Conservation (phyloP, 2,888 invertebrate species). For the Eupithecia tripunctaria region DNA sequence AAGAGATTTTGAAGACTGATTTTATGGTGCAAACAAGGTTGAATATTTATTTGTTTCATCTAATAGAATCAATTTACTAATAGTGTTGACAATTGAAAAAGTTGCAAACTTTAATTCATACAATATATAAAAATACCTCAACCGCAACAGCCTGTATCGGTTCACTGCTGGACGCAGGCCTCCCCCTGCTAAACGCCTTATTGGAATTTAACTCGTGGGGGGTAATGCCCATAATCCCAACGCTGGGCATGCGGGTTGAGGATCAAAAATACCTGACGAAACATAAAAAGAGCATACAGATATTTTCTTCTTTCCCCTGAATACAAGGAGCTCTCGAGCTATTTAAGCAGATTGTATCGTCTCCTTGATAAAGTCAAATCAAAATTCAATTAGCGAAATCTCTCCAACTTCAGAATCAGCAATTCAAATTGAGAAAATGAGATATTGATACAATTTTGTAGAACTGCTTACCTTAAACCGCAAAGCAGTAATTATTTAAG, state of each 20-base stretch:
- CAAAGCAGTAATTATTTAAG: conserved; percentile 33
- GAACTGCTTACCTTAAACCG: conserved; percentile 39
- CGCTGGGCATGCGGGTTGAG: no score
- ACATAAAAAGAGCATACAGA: not conserved
- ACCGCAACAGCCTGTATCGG: no score
- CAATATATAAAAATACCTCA: no score
- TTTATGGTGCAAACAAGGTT: not conserved
- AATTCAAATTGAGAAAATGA: conserved; percentile 60
- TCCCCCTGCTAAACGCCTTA: no score
- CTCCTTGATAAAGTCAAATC: conserved; percentile 46
- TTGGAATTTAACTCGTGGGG: no score
- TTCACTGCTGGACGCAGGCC: no score
- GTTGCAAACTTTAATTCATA: not conserved
- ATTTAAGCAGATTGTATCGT: conserved; percentile 31
- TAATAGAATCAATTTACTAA: not conserved
- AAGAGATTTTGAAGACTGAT: not conserved
- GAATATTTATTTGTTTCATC: not conserved
- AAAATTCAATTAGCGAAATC: conserved; percentile 57
- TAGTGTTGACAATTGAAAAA: not conserved
- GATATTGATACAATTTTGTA: conserved; percentile 58
- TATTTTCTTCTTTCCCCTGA: not conserved
- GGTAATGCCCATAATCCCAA: no score
- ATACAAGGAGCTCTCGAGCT: conserved; percentile 15
- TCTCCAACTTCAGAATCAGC: conserved; percentile 55
- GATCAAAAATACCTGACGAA: no score